Conservation (phyloP, 2,888 invertebrate genomes). For the Microctonus brassicae region DNA sequence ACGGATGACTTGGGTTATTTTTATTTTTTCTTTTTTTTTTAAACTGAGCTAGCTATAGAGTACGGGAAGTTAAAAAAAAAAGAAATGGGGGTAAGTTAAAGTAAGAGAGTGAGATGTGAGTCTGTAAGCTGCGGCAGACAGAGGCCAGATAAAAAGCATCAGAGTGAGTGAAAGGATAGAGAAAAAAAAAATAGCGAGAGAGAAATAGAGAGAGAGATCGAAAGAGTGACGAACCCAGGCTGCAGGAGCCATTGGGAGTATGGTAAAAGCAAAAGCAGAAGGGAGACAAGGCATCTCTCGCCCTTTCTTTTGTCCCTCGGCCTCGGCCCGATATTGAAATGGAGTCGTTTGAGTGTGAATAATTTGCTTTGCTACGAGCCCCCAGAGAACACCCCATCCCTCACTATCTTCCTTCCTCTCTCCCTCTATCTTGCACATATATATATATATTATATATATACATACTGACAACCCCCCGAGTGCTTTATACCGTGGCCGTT, state of each 20-base stretch:
- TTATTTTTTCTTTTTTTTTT: neutral
- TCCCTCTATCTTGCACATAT: slow-evolving; percentile 40
- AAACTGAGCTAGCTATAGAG: too few species aligned
- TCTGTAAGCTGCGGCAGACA: slow-evolving; percentile 62
- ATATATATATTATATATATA: too few species aligned
- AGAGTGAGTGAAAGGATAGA: neutral
- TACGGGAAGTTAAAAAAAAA: too few species aligned
- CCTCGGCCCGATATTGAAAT: slow-evolving; percentile 75
- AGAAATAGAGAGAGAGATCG: slow-evolving; percentile 35
- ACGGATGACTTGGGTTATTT: neutral
- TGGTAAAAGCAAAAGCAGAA: slow-evolving; percentile 63
- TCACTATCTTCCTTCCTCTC: slow-evolving; percentile 49
- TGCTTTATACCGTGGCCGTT: neutral
- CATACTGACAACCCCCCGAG: neutral
- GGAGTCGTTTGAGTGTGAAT: slow-evolving; percentile 80
- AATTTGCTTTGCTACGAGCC: slow-evolving; percentile 75
- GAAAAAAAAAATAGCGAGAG: too few species aligned
- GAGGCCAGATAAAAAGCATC: slow-evolving; percentile 47
- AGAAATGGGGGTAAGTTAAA: slow-evolving; percentile 31
- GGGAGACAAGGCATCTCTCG: slow-evolving; percentile 68
- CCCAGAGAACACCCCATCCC: slow-evolving; percentile 54
- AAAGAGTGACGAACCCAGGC: slow-evolving; percentile 33
- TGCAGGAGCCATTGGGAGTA: slow-evolving; percentile 28
- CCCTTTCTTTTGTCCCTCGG: slow-evolving; percentile 74
- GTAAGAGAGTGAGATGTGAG: slow-evolving; percentile 51